Evolutionary conservation across 2,797 vertebrate genomes (phyloP), one percentile per base, ranked within the genome.

Genomic region (Danionella dracula): DNA sequence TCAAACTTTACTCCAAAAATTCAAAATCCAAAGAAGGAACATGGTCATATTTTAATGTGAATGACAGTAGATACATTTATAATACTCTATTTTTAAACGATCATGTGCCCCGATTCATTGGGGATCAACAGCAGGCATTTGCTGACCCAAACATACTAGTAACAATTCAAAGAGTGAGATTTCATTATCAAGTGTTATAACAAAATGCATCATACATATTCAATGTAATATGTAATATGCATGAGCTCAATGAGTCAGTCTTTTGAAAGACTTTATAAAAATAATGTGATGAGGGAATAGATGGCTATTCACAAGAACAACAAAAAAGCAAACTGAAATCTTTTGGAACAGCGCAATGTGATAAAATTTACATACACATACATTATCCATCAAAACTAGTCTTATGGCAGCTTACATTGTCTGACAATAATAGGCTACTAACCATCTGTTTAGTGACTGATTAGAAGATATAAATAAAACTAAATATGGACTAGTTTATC

Each of bases 141-240:
- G 64, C 40, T 70, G 62, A 27, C 59, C 61, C 42, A 12, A 56
- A 31, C 21, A 31, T 35, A 15, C 48, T 16, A 11, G 57, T 17
- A 40, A 60, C 37, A 46, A 66, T 34, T 66, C 38, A 63, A 15
- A 27, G 17, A 34, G 19, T 23, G 23, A 11, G 16, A 59, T 49
- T 68, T n/a, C 41, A 20, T 37, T 56, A 42, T 63, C 37, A 68
- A 50, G 35, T 45, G 21, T 50, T 54, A 12, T 11, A 62, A 51
- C 19, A 56, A 27, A 29, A 49, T 17, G 27, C 34, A 48, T 31
- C 29, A 62, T 63, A 41, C 53, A 66, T 56, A 66, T 66, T 66
- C 42, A 66, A 31, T n/a, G n/a, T n/a, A n/a, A 40, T 8, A 15
- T 38, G 53, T 32, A 40, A 40, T 66, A 66, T 56, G 42, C 56